These are phyloP conservation scores for Gouania willdenowi DNA, from an alignment of 2,797 vertebrate species.

Conservation along the genomic window DNA sequence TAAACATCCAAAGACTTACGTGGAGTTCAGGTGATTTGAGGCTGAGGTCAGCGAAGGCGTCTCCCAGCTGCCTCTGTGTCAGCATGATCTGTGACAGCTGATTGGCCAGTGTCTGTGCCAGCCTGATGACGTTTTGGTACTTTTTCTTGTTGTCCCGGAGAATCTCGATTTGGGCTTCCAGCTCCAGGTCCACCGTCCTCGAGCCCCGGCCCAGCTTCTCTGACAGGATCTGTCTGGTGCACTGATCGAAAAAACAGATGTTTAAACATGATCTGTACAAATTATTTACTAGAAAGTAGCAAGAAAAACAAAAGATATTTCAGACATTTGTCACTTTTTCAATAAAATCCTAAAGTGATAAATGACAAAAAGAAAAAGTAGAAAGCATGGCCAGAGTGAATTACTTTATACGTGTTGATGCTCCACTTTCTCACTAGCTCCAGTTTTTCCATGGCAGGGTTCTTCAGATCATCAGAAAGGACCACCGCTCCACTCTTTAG, in stretches of 20 bases:
- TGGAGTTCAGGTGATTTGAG: slow-evolving; percentile 96
- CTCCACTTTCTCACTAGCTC: slow-evolving; percentile 98
- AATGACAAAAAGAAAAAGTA: background rate
- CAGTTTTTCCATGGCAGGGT: slow-evolving; percentile 94
- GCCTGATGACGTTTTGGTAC: slow-evolving; percentile 90
- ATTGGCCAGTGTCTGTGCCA: slow-evolving; percentile 87
- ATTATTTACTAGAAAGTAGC: background rate
- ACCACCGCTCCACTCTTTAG: slow-evolving; percentile 83
- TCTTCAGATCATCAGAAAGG: slow-evolving; percentile 92
- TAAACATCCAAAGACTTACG: slow-evolving; percentile 70
- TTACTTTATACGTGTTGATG: slow-evolving; percentile 98
- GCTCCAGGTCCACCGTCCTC: slow-evolving; percentile 94
- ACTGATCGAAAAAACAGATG: slow-evolving; percentile 69
- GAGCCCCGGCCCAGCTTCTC: slow-evolving; percentile 97
- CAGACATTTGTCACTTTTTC: slow-evolving; percentile 5
- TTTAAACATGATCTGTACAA: background rate
- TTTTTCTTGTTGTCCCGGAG: slow-evolving; percentile 96
- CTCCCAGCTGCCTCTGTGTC: slow-evolving; percentile 94
- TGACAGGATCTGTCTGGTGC: slow-evolving; percentile 94
- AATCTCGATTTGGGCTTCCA: slow-evolving; percentile 95
- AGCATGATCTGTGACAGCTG: slow-evolving; percentile 95
- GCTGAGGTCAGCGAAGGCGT: slow-evolving; percentile 96
- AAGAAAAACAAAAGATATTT: background rate
- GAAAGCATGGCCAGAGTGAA: slow-evolving; percentile 26
- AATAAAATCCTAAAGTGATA: slow-evolving; percentile 1